phyloP scores from a whole-genome alignment of 2,113 vertebrate genomes.

The Herpetotheres cachinnans region DNA sequence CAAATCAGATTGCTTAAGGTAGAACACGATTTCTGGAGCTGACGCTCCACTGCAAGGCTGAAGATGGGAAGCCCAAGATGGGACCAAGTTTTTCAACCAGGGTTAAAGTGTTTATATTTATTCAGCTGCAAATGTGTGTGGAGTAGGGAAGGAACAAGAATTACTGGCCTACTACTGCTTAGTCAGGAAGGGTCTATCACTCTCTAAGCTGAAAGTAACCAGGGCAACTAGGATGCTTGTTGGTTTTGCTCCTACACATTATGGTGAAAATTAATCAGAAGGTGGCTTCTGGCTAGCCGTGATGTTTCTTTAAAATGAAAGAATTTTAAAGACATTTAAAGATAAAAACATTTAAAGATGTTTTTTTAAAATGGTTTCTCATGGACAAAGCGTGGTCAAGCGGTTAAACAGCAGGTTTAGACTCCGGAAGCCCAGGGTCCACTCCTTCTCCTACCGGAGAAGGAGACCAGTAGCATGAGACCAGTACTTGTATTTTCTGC shows the following conservation, averaged over 20 bases:
- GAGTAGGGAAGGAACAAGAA: background rate
- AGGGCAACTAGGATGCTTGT: background rate
- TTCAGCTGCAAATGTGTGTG: background rate
- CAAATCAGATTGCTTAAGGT: background rate
- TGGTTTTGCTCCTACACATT: background rate
- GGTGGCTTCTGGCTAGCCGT: background rate
- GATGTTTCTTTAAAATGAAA: background rate
- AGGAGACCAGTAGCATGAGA: no score
- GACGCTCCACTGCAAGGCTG: background rate
- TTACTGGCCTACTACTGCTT: background rate
- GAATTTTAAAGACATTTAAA: no score
- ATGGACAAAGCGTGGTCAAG: background rate
- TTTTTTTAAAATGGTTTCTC: background rate
- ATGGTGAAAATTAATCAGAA: background rate
- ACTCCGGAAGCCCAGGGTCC: background rate
- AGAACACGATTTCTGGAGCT: background rate
- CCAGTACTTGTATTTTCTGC: background rate
- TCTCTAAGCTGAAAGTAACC: background rate
- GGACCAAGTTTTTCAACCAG: background rate
- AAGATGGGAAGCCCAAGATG: background rate
- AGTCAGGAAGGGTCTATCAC: background rate
- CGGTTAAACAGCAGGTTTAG: background rate
- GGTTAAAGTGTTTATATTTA: background rate
- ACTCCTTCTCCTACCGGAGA: background rate
- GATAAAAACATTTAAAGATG: no score